These are phyloP conservation scores for Nymphalis io DNA, from an alignment of 1,140 invertebrate genomes.

Conservation along the genomic window DNA sequence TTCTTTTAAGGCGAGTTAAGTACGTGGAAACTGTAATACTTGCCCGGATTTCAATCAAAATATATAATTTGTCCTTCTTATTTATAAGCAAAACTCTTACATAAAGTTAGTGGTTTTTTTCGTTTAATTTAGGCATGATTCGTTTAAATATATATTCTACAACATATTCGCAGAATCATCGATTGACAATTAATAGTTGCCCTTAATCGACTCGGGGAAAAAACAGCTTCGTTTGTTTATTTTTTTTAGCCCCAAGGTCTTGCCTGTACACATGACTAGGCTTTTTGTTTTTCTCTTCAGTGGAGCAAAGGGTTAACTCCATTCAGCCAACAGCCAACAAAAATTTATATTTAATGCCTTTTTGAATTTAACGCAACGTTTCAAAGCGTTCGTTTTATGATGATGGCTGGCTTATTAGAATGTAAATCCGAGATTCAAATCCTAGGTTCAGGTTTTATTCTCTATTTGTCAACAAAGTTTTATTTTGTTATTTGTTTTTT, in stretches of 20 bases:
- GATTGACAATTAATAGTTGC: conserved; percentile 11
- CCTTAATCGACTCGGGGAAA: conserved; percentile 9
- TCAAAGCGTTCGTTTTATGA: background rate
- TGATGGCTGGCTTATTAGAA: too few relatives aligned
- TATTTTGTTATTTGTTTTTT: too few relatives aligned
- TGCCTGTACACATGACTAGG: conserved; percentile 36
- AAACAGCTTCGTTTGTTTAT: conserved; percentile 2
- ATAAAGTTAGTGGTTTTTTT: too few relatives aligned
- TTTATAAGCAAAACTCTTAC: too few relatives aligned
- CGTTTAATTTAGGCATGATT: too few relatives aligned
- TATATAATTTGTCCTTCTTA: too few relatives aligned
- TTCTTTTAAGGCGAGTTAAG: too few relatives aligned
- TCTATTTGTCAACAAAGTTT: too few relatives aligned
- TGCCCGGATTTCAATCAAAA: too few relatives aligned
- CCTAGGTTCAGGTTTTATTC: too few relatives aligned
- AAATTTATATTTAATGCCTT: conserved; percentile 32
- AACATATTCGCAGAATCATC: conserved; percentile 4
- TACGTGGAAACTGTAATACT: too few relatives aligned
- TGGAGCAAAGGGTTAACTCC: conserved; percentile 38
- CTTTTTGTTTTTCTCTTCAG: conserved; percentile 41
- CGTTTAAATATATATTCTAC: background rate
- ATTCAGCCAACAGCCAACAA: conserved; percentile 36
- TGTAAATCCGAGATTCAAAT: too few relatives aligned
- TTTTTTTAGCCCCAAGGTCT: conserved; percentile 38
- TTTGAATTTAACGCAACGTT: conserved; percentile 6